Evolutionary conservation across 2,888 invertebrate genomes (phyloP), one percentile per base, ranked within the genome.

Genomic region (Spialia ferax): DNA sequence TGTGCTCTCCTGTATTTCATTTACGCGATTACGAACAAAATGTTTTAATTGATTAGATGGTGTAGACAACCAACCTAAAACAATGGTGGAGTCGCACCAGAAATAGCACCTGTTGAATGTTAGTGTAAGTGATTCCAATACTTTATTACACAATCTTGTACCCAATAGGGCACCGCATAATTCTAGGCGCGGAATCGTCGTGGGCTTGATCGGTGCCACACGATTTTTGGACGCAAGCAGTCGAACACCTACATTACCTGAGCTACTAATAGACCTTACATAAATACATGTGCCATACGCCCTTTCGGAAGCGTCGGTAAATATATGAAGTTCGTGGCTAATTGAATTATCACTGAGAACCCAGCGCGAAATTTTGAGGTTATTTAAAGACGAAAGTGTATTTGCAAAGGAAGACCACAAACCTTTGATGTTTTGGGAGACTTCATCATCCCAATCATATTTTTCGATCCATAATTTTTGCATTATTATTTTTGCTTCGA

Each of bases 241-340:
- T 4, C 26, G 50, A n/a, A 75, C 74, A 13, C 35, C 7, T 7
- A 72, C 69, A 6, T 10, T 29, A 7, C 69, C 26, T 1, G 71
- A 69, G 7, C 13, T 22, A 13, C 32, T 13, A 1, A 57, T 20
- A 2, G 57, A 57, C 7, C n/a, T n/a, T n/a, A n/a, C n/a, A n/a
- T n/a, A n/a, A n/a, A n/a, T n/a, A n/a, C n/a, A n/a, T n/a, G n/a
- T n/a, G n/a, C 76, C 76, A n/a, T 77, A 78, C 0, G 77, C 77
- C 1, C 11, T 13, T 52, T 78, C 71, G 0, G 75, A 76, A 0
- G 77, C 73, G 22, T 79, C 79, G 13, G 73, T 61, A 61, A 79
- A 80, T 0, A 71, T 48, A 63, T 79, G 78, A 1, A 81, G 2
- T 63, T 79, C 74, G 7, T 69, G 8, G 10, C 1, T 22, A 10